These are phyloP conservation scores for Edolisoma coerulescens DNA, from an alignment of 2,113 vertebrate species.

Conservation along the genomic window DNA sequence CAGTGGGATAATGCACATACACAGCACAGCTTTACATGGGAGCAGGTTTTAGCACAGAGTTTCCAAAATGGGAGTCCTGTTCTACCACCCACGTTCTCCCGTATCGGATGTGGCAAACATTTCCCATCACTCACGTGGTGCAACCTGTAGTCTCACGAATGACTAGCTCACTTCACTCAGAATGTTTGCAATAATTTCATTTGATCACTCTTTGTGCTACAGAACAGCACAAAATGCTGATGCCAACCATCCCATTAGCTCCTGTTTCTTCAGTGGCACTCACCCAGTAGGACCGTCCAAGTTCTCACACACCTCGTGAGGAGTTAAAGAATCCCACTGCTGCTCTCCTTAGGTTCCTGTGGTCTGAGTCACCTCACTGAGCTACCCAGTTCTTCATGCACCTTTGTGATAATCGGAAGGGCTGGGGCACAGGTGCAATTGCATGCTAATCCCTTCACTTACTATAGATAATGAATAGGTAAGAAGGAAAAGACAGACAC, in stretches of 20 bases:
- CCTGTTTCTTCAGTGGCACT: neutral
- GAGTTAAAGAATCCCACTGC: neutral
- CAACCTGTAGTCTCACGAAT: neutral
- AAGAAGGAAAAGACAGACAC: conserved; percentile 14
- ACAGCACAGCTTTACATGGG: neutral
- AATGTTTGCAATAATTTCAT: neutral
- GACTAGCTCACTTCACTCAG: neutral
- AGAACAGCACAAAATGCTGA: neutral
- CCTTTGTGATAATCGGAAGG: conserved; percentile 4
- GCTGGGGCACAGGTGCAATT: conserved; percentile 38
- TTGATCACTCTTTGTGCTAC: neutral
- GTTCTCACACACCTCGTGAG: accelerated
- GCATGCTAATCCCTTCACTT: conserved; percentile 35
- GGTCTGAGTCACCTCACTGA: neutral
- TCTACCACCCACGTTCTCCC: neutral
- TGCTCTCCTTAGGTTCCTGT: neutral
- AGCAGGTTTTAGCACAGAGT: neutral
- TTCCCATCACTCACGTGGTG: neutral
- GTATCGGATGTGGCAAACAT: neutral
- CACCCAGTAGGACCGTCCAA: accelerated
- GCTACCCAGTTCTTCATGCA: neutral
- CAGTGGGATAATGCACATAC: neutral
- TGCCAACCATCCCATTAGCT: neutral
- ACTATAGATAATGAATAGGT: conserved; percentile 44
- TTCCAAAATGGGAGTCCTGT: neutral